A percentile compares a stretch with the other conserved stretches of the same genome.
Evolutionary conservation across 2,888 invertebrate genomes (phyloP).

Genomic region (Cryptosula pallasiana): DNA sequence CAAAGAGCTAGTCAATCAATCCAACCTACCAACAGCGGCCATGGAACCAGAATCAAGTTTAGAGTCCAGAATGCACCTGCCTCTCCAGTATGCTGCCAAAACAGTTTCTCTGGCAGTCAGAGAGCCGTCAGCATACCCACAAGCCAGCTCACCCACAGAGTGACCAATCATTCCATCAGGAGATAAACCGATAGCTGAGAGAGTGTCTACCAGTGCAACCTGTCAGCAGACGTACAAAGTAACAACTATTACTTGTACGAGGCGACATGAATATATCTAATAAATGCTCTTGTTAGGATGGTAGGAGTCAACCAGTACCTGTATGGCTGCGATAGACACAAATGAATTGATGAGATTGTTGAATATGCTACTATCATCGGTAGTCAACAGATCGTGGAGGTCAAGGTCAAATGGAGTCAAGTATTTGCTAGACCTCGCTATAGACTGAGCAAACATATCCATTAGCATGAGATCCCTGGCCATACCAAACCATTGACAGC

Average conservation of each 20-base stretch:
- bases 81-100: conserved; percentile 84
- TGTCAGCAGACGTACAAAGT: conserved; percentile 45
- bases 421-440: conserved; percentile 70
- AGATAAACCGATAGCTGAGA: conserved; percentile 67
- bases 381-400: conserved; percentile 73
- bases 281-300: no score
- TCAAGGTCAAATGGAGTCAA: conserved; percentile 75
- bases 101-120: conserved; percentile 91
- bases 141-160: conserved; percentile 87
- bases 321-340: conserved; percentile 88
- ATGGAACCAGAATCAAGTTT: conserved; percentile 48
- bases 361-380: conserved; percentile 70
- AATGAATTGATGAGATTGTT: conserved; percentile 85
- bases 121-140: conserved; percentile 95
- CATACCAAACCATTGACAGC: conserved; percentile 96
- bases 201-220: conserved; percentile 86
- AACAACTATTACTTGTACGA: no score
- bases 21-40: conserved; percentile 52
- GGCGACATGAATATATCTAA: no score
- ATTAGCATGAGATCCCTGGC: conserved; percentile 77
- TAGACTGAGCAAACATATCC: conserved; percentile 72
- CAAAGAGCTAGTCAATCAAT: no score
- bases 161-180: conserved; percentile 96
- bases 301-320: no score
- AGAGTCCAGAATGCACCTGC: conserved; percentile 48